Evolutionary conservation across 35 echinoderm and acorn worm genomes (phyloP).

Genomic region (Holothuria glaberrima): DNA sequence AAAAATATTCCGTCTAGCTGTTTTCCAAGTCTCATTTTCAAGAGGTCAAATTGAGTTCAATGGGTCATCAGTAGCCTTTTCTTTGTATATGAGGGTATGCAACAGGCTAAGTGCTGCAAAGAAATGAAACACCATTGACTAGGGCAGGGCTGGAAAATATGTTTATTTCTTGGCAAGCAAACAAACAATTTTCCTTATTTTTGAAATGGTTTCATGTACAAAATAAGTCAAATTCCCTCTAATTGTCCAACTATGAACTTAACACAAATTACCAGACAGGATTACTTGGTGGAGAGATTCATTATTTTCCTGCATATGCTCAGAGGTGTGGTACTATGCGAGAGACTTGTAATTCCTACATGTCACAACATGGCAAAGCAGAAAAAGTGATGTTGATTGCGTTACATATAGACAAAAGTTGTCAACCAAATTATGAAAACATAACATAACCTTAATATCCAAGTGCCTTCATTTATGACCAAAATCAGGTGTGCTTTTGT

Average conservation of each 20-base stretch:
- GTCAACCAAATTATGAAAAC: too few species aligned
- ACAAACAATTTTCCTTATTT: neutral
- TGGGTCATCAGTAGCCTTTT: neutral
- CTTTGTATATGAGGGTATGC: neutral
- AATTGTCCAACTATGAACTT: neutral
- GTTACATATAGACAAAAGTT: too few species aligned
- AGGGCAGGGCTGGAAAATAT: neutral
- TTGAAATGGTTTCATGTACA: neutral
- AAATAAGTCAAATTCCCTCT: neutral
- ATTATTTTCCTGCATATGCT: neutral
- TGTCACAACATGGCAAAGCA: neutral
- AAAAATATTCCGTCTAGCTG: neutral
- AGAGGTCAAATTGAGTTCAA: neutral
- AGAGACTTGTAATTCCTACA: neutral
- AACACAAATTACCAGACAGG: neutral
- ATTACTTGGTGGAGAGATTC: neutral
- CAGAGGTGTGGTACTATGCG: neutral
- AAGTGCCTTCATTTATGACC: too few species aligned
- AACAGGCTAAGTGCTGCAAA: neutral
- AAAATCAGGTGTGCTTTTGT: too few species aligned
- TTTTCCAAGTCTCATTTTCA: neutral
- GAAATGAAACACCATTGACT: neutral
- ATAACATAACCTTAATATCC: too few species aligned
- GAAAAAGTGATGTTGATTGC: too few species aligned
- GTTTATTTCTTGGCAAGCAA: neutral